A percentile compares a stretch with the other conserved stretches of the same genome.
Evolutionary conservation across 1,140 invertebrate species (phyloP).

Genomic region (Apis mellifera): Amel_HAv3.1 CM009944.2:7294501-7295000

Average conservation of each 20-base stretch:
- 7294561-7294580: slow-evolving; percentile 14
- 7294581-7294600: slow-evolving; percentile 13
- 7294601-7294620: slow-evolving; percentile 16
- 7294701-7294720: slow-evolving; percentile 41
- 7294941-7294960: too few species aligned
- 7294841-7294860: background rate
- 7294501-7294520: background rate
- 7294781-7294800: background rate
- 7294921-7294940: too few species aligned
- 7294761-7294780: background rate
- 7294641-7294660: slow-evolving; percentile 24
- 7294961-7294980: too few species aligned
- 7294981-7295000: too few species aligned
- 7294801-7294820: background rate
- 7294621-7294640: background rate
- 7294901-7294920: too few species aligned
- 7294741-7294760: slow-evolving; percentile 37
- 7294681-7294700: slow-evolving; percentile 14
- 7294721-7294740: slow-evolving; percentile 28
- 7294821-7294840: background rate
- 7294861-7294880: background rate
- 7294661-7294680: slow-evolving; percentile 3
- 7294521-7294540: too few species aligned
- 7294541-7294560: background rate
- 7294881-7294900: too few species aligned